Evolutionary conservation across 2,797 vertebrate genomes (phyloP).

Genomic region (Coregonus suidteri): DNA sequence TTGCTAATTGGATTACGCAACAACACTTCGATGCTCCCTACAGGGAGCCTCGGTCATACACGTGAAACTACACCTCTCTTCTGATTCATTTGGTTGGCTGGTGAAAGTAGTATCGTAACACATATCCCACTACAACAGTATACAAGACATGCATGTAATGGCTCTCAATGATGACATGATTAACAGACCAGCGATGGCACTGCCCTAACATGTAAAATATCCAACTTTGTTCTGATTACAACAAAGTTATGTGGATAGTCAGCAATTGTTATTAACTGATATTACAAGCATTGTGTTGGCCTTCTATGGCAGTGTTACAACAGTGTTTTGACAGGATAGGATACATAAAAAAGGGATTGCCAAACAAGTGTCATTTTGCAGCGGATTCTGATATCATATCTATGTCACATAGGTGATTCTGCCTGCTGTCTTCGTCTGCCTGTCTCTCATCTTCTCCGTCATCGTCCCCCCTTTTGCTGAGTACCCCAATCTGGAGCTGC

Average conservation of each 20-base stretch:
- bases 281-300: neutral
- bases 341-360: neutral
- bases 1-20: neutral
- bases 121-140: neutral
- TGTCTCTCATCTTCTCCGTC: constrained; percentile 94
- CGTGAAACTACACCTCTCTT: neutral
- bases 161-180: too few relatives aligned
- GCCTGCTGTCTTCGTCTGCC: constrained; percentile 92
- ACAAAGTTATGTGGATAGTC: too few relatives aligned
- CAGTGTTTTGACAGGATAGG: neutral
- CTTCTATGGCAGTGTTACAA: neutral
- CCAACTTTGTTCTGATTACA: too few relatives aligned
- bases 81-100: neutral
- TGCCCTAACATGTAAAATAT: too few relatives aligned
- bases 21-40: too few relatives aligned
- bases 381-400: neutral
- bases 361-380: neutral
- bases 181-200: too few relatives aligned
- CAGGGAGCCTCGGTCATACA: neutral
- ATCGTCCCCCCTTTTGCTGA: constrained; percentile 92
- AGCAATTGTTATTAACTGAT: neutral
- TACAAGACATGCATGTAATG: too few relatives aligned
- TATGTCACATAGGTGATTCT: constrained; percentile 82
- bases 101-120: neutral
- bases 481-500: constrained; percentile 91